Evolutionary conservation across 2,113 vertebrate genomes (phyloP).

Genomic region (Myotis brandtii): DNA sequence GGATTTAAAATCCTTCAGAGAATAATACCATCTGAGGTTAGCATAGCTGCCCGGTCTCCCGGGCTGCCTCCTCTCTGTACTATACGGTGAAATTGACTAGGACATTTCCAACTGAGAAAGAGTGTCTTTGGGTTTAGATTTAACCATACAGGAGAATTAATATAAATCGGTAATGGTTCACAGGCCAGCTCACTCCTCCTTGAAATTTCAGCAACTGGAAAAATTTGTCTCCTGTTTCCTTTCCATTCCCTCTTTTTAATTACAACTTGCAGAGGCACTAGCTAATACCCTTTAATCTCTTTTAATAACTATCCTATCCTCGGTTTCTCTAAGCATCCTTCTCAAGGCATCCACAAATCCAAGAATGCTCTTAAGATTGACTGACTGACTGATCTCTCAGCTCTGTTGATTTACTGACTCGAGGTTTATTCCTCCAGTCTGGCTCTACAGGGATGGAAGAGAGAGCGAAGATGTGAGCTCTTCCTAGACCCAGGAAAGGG

Average conservation of each 20-base stretch:
- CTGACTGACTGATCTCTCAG: conserved; percentile 82
- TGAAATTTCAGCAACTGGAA: conserved; percentile 86
- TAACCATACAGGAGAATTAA: conserved; percentile 84
- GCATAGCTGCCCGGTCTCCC: neutral
- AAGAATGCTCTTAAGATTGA: conserved; percentile 84
- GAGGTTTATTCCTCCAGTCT: conserved; percentile 49
- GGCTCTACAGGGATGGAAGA: neutral
- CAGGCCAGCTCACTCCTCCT: conserved; percentile 83
- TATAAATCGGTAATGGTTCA: conserved; percentile 83
- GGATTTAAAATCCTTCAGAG: conserved; percentile 51
- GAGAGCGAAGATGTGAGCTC: conserved; percentile 52
- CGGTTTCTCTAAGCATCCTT: conserved; percentile 84
- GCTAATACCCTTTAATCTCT: conserved; percentile 88
- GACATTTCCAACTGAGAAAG: conserved; percentile 78
- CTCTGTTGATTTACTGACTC: conserved; percentile 77
- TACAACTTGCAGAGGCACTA: conserved; percentile 85
- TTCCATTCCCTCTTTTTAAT: conserved; percentile 75
- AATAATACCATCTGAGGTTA: conserved; percentile 54
- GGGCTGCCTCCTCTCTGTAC: conserved; percentile 14
- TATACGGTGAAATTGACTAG: conserved; percentile 79
- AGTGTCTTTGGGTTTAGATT: conserved; percentile 80
- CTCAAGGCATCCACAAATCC: conserved; percentile 84
- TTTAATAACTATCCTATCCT: conserved; percentile 86
- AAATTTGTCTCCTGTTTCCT: conserved; percentile 84
- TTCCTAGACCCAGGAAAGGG: neutral